Evolutionary conservation across 1,140 invertebrate genomes (phyloP).

Genomic region (Aricia agestis): DNA sequence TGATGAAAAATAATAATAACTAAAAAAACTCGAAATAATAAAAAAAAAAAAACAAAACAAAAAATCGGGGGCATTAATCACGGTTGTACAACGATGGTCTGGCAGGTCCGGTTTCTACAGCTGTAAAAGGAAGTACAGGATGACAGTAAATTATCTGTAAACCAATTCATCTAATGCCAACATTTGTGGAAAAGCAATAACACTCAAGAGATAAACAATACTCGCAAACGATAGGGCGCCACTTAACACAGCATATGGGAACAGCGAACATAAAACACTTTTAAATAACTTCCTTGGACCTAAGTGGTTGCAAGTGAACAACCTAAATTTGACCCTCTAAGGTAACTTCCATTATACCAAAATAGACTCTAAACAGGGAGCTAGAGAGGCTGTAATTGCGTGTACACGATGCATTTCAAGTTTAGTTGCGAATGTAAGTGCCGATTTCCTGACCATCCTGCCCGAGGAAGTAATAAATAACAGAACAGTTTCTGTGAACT

Average conservation of each 20-base stretch:
- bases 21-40: no score
- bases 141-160: no score
- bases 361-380: constrained; percentile 11
- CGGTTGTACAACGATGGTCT: no score
- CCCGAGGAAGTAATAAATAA: constrained; percentile 44
- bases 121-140: no score
- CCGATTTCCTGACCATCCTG: constrained; percentile 40
- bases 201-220: constrained; percentile 1
- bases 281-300: constrained; percentile 31
- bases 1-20: no score
- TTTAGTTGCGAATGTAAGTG: constrained; percentile 34
- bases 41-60: no score
- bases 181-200: not conserved
- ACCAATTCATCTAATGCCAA: not conserved
- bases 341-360: constrained; percentile 5
- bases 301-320: constrained; percentile 24
- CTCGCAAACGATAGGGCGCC: constrained; percentile 18
- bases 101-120: no score
- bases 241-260: constrained; percentile 29
- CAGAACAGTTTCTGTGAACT: constrained; percentile 30
- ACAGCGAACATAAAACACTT: constrained; percentile 33
- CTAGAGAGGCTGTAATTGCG: constrained; percentile 15
- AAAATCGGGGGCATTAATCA: no score
- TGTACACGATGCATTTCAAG: constrained; percentile 2
- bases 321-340: constrained; percentile 15